Conservation (phyloP, 2,797 vertebrate species). For the Gephyroberyx darwinii region DNA sequence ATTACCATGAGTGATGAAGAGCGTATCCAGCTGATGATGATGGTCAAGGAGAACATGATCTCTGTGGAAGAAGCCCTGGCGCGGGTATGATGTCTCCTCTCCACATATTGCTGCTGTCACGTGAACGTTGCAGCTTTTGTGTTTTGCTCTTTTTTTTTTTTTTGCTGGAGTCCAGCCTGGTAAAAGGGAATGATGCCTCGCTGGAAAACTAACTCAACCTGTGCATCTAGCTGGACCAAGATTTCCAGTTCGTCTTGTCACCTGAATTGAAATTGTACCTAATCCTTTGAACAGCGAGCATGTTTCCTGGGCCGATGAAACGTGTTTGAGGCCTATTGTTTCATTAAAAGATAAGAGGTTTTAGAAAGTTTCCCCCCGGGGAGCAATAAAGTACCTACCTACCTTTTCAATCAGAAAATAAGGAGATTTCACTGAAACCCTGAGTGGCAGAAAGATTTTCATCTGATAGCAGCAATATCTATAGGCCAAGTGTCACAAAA, state of each 20-base stretch:
- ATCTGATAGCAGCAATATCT: not conserved
- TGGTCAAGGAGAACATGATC: slow-evolving; percentile 99
- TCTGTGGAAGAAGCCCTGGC: slow-evolving; percentile 97
- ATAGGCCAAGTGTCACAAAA: not conserved
- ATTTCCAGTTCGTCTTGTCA: no score
- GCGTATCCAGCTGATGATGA: slow-evolving; percentile 98
- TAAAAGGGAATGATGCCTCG: no score
- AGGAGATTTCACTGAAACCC: not conserved
- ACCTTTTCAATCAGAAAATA: not conserved
- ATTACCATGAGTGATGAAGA: slow-evolving; percentile 99
- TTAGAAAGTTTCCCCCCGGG: no score
- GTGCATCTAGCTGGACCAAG: no score
- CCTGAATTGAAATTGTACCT: no score
- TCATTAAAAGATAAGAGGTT: no score
- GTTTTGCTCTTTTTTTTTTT: not conserved
- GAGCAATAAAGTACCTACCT: no score
- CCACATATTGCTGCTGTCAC: not conserved
- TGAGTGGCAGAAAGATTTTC: not conserved
- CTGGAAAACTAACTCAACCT: no score
- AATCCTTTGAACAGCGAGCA: no score
- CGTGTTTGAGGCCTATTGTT: no score
- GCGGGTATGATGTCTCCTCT: slow-evolving; percentile 81
- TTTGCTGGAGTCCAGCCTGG: no score
- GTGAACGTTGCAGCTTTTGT: not conserved
- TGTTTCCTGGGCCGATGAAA: no score